Base-by-base conservation (phyloP, 2,113 vertebrate species). In the Melanerpes formicivorus region DNA sequence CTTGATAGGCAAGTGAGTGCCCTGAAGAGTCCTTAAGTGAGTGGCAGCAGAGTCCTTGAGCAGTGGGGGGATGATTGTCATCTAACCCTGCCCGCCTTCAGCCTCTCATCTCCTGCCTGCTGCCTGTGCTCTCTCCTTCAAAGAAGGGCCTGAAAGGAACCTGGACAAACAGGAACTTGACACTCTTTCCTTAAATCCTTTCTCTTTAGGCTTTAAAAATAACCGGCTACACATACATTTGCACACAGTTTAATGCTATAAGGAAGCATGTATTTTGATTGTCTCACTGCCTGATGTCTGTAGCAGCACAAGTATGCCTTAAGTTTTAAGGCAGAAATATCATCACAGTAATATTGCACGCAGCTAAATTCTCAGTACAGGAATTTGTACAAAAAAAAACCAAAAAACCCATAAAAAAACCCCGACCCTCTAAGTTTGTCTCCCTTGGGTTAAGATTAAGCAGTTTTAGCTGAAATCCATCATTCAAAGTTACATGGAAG, bases 321-420 rank as follows among this genome's bases (percentile, higher is more conserved):
- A 62, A 73, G 22, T 76, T 76, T 76, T 52, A 55, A 76, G 67
- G 75, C 26, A 95, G 77, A 86, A 88, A 71, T 52, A 37, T 12
- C 27, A 29, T 70, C 46, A 48, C 7, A 82, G 13, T 66, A 59
- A 37, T 42, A 74, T 10, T 74, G 52, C 26, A 63, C 27, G 17
- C 2, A 12, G 46, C 70, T 80, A 48, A 66, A 80, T 91, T 37
- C 37, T 84, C 62, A 64, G 37, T 84, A 48, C 27, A 48, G 26
- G 27, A 74, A 84, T 67, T 32, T 42, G 6, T 50, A 46, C 46
- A 14, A 42, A 42, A 42, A 42, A 42, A 42, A 42, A 14, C 11
- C 11, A 11, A 42, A 42, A 42, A 42, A 44, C 14, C 13, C 42
- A 44, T 5, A 42, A 42, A 42, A 70, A 60, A 2, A 34, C 34